Evolutionary conservation across 2,113 vertebrate genomes (phyloP).

Genomic region (Perca fluviatilis): DNA sequence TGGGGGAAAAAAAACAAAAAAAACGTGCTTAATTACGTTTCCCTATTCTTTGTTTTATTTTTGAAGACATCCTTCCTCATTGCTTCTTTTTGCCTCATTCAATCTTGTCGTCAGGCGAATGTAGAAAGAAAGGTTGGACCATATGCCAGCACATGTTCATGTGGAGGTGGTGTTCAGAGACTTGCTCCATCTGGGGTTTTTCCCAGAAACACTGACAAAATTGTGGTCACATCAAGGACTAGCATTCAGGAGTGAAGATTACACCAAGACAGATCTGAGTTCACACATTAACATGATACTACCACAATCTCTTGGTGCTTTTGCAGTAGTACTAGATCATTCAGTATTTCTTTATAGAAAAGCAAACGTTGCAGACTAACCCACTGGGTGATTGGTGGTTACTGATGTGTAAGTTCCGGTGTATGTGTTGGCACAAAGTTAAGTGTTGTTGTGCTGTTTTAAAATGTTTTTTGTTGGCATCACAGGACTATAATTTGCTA

Average conservation of each 20-base stretch:
- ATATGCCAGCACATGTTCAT: slow-evolving; percentile 14
- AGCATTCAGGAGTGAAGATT: neutral
- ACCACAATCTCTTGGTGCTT: neutral
- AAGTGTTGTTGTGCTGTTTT: neutral
- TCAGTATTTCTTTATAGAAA: neutral
- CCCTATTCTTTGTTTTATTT: neutral
- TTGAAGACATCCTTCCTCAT: neutral
- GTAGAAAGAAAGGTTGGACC: neutral
- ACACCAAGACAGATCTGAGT: slow-evolving; percentile 1
- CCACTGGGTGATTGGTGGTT: neutral
- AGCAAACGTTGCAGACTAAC: neutral
- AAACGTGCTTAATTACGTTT: neutral
- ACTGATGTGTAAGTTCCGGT: neutral
- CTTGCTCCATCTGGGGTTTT: slow-evolving; percentile 39
- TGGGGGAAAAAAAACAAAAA: neutral
- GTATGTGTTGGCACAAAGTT: slow-evolving; percentile 24
- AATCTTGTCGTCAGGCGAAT: neutral
- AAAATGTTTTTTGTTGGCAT: neutral
- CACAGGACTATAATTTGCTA: slow-evolving; percentile 11
- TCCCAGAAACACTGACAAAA: slow-evolving; percentile 16
- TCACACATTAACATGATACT: neutral
- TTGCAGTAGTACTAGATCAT: no score
- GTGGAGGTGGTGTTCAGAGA: slow-evolving; percentile 35
- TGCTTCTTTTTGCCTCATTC: neutral
- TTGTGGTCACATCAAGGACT: neutral